Conservation (phyloP, 2,113 vertebrate genomes). For the Dicentrarchus labrax region DNA sequence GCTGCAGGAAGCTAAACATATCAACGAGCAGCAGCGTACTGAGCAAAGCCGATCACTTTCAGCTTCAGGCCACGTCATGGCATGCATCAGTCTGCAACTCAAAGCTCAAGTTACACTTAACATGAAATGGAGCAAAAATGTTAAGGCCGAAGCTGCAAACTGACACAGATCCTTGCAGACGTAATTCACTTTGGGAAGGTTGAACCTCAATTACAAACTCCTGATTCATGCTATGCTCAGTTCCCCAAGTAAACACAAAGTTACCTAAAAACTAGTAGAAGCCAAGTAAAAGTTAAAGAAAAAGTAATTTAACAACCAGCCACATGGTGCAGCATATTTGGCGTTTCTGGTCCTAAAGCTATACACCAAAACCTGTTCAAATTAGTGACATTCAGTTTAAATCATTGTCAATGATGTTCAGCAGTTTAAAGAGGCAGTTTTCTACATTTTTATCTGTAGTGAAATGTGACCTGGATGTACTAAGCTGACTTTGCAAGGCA, state of each 20-base stretch:
- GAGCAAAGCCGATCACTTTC: constrained; percentile 21
- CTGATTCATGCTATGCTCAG: background rate
- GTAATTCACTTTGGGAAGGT: background rate
- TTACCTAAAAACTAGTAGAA: background rate
- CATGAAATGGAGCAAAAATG: constrained; percentile 15
- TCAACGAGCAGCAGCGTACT: constrained; percentile 12
- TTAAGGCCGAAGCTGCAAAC: constrained; percentile 16
- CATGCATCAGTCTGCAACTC: background rate
- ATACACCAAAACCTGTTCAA: background rate
- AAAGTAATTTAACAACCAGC: background rate
- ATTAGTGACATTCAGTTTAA: background rate
- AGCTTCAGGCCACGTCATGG: constrained; percentile 34
- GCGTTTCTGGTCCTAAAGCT: background rate
- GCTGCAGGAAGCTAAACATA: constrained; percentile 67
- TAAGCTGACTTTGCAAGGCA: background rate
- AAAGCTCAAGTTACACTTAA: constrained; percentile 26
- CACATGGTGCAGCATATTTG: background rate
- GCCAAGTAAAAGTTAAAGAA: background rate
- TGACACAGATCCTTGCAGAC: constrained; percentile 8
- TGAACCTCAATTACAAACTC: background rate
- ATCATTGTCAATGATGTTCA: background rate
- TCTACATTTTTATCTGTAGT: background rate
- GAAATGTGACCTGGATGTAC: constrained; percentile 4
- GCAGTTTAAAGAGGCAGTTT: background rate
- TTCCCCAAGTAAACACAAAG: background rate